Percentiles rank a stretch among this genome's conserved stretches.
Conservation (phyloP, 35 echinoderm and acorn worm species). For the Eucidaris tribuloides region DNA sequence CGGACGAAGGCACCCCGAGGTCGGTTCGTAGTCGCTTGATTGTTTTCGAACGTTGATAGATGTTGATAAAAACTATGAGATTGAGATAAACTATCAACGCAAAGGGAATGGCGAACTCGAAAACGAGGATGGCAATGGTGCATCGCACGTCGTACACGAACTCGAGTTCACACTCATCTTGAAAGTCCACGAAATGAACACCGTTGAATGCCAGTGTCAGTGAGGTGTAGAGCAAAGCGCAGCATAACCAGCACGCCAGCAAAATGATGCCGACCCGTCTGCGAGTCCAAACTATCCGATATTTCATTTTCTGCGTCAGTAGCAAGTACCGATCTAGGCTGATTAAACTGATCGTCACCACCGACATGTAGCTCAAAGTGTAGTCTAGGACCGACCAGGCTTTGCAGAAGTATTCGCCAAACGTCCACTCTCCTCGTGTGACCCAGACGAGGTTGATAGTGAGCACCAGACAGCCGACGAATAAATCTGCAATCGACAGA, state of each 20-base stretch:
- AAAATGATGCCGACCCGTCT: neutral
- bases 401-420: conserved; percentile 45
- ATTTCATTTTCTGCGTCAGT: conserved; percentile 13
- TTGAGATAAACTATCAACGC: conserved; percentile 23
- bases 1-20: neutral
- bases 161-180: conserved; percentile 9
- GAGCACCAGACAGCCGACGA: conserved; percentile 25
- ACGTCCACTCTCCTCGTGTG: conserved; percentile 24
- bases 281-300: conserved; percentile 7
- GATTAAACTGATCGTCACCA: conserved; percentile 37
- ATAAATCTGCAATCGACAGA: conserved; percentile 31
- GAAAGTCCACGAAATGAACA: conserved; percentile 23
- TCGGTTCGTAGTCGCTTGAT: neutral
- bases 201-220: neutral
- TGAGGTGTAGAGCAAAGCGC: neutral
- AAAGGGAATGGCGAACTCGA: conserved; percentile 36
- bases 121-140: conserved; percentile 16
- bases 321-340: conserved; percentile 47
- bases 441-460: conserved; percentile 39
- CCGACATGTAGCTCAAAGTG: neutral
- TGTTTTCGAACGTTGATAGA: conserved; percentile 25
- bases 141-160: neutral
- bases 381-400: conserved; percentile 33
- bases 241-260: neutral
- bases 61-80: conserved; percentile 32